Percentiles rank a stretch among this genome's conserved stretches.
These are phyloP conservation scores for Esperia sulphurella DNA, from an alignment of 2,888 invertebrate genomes.

Conservation along the genomic window DNA sequence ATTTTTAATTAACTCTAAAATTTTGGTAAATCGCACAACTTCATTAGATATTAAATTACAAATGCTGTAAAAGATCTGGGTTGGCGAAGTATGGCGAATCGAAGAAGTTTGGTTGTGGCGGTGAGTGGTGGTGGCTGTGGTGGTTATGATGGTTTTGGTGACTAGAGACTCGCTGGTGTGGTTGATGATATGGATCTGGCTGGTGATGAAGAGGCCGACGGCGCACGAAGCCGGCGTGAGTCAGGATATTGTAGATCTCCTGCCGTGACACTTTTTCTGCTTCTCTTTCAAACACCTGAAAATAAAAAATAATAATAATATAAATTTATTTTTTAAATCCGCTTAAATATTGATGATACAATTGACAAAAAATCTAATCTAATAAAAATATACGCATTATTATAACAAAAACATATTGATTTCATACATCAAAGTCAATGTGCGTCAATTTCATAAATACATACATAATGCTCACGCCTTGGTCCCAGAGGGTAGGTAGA, in stretches of 20 bases:
- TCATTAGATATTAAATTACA: neutral
- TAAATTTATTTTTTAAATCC: neutral
- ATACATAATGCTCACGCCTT: too few relatives aligned
- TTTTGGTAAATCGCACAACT: neutral
- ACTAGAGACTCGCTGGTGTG: conserved; percentile 10
- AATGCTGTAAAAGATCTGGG: conserved; percentile 53
- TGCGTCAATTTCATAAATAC: too few relatives aligned
- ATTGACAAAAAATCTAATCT: too few relatives aligned
- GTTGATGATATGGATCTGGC: conserved; percentile 18
- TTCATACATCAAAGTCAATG: too few relatives aligned
- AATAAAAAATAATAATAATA: neutral
- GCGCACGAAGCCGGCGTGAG: conserved; percentile 81
- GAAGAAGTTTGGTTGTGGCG: conserved; percentile 23
- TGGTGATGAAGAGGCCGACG: conserved; percentile 30
- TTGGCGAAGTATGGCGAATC: conserved; percentile 33
- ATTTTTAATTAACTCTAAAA: neutral
- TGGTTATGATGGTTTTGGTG: conserved; percentile 4
- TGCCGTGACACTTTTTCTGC: conserved; percentile 80
- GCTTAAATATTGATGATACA: too few relatives aligned
- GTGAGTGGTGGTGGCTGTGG: conserved; percentile 5
- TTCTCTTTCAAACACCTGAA: conserved; percentile 78
- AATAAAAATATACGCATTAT: too few relatives aligned
- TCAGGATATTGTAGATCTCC: conserved; percentile 81
- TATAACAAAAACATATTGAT: too few relatives aligned
- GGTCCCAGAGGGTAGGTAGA: too few relatives aligned